Percentiles rank a stretch among this genome's conserved stretches.
Evolutionary conservation across 2,797 vertebrate genomes (phyloP).

Genomic region (Tolypeutes matacus): DNA sequence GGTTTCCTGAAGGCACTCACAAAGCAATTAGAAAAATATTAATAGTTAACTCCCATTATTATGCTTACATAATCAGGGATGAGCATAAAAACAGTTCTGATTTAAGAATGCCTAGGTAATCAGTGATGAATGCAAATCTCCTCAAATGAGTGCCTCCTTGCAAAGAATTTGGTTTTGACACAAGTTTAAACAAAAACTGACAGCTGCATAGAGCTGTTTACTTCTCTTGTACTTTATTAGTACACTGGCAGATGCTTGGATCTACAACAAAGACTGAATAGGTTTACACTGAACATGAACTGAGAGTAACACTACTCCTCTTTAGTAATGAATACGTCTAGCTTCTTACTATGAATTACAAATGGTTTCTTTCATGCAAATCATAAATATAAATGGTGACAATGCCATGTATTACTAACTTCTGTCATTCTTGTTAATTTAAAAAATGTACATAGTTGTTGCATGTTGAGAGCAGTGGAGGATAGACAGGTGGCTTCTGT

Average conservation of each 20-base stretch:
- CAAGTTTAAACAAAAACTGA: constrained; percentile 58
- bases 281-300: constrained; percentile 70
- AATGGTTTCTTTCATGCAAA: constrained; percentile 78
- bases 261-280: constrained; percentile 67
- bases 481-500: constrained; percentile 38
- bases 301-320: constrained; percentile 68
- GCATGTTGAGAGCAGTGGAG: constrained; percentile 39
- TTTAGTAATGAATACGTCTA: constrained; percentile 60
- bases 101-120: constrained; percentile 41
- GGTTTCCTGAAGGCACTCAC: constrained; percentile 73
- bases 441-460: constrained; percentile 43
- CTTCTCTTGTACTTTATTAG: neutral
- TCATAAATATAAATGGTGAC: constrained; percentile 73
- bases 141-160: constrained; percentile 66
- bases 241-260: constrained; percentile 53
- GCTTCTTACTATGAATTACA: constrained; percentile 77
- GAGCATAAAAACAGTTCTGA: neutral
- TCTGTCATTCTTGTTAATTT: constrained; percentile 76
- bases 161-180: constrained; percentile 56
- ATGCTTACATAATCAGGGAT: constrained; percentile 56
- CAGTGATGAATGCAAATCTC: constrained; percentile 12
- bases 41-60: constrained; percentile 73
- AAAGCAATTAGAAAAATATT: constrained; percentile 76
- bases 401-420: constrained; percentile 69
- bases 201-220: neutral